Conservation (phyloP, 1,140 invertebrate genomes). For the Ceratitis capitata region DNA sequence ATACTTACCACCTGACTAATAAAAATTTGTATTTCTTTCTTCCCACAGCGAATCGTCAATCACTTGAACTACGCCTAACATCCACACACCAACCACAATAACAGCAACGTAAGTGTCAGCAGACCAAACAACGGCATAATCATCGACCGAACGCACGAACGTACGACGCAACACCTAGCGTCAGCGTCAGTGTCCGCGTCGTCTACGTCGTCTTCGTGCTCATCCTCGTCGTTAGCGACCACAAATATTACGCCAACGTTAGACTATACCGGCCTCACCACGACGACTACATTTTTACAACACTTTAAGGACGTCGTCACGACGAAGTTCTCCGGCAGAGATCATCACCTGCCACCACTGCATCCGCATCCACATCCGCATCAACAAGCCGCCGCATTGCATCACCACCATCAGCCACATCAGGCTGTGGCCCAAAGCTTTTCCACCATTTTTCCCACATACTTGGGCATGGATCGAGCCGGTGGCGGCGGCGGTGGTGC, state of each 20-base stretch:
- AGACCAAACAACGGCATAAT: neutral
- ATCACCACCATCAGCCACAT: slow-evolving; percentile 62
- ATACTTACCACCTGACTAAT: neutral
- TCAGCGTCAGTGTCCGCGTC: neutral
- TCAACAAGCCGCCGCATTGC: slow-evolving; percentile 46
- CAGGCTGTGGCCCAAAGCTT: slow-evolving; percentile 62
- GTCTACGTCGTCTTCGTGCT: no score
- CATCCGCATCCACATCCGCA: slow-evolving; percentile 54
- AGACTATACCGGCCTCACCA: slow-evolving; percentile 65
- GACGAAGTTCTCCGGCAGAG: slow-evolving; percentile 64
- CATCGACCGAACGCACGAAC: neutral
- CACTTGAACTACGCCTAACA: neutral
- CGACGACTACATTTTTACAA: slow-evolving; percentile 64
- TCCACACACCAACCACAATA: neutral
- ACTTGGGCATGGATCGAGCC: slow-evolving; percentile 63
- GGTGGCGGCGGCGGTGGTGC: slow-evolving; percentile 57
- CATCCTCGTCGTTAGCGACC: neutral
- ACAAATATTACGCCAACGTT: slow-evolving; percentile 52
- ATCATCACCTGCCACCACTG: slow-evolving; percentile 62
- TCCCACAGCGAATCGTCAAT: neutral
- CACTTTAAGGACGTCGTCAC: slow-evolving; percentile 65
- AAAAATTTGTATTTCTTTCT: neutral
- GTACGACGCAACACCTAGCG: slow-evolving; percentile 48
- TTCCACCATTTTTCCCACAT: slow-evolving; percentile 64
- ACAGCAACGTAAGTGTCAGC: no score